phyloP scores from a whole-genome alignment of 2,113 vertebrate genomes.

The Pygoscelis antarcticus region DNA sequence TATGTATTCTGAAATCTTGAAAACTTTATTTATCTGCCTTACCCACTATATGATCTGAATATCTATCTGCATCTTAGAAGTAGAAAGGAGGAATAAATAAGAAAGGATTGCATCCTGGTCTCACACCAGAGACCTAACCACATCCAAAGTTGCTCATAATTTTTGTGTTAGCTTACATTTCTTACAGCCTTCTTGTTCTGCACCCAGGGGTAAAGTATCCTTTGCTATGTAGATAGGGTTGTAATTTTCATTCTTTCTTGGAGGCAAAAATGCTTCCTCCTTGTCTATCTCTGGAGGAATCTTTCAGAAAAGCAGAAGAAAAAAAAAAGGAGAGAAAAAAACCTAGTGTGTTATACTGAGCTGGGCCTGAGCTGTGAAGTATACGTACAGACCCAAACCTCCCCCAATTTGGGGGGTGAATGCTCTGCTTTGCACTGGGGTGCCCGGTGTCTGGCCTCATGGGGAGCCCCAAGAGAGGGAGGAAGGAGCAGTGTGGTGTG shows the following conservation, averaged over 20 bases:
- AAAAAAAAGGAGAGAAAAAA: background rate
- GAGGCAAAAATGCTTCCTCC: constrained; percentile 49
- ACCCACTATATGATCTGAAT: background rate
- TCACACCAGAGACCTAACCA: constrained; percentile 21
- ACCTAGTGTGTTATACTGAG: background rate
- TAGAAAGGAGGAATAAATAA: constrained; percentile 19
- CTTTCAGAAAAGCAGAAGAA: background rate
- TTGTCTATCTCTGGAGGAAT: constrained; percentile 49
- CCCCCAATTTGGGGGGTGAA: background rate
- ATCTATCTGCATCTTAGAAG: constrained; percentile 12
- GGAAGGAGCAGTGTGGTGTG: background rate
- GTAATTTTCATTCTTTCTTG: constrained; percentile 72
- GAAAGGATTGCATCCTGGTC: background rate
- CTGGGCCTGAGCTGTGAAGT: background rate
- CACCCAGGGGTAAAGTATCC: constrained; percentile 44
- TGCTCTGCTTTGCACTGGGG: background rate
- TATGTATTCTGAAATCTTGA: background rate
- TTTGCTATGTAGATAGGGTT: constrained; percentile 65
- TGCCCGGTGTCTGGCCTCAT: background rate
- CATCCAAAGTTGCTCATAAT: constrained; percentile 42
- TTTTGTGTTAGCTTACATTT: constrained; percentile 20
- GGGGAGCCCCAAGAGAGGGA: background rate
- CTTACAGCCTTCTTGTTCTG: constrained; percentile 19
- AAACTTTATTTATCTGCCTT: constrained; percentile 29
- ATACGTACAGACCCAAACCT: background rate